Evolutionary conservation across 1,140 invertebrate genomes (phyloP).

Genomic region (Eueides isabella): DNA sequence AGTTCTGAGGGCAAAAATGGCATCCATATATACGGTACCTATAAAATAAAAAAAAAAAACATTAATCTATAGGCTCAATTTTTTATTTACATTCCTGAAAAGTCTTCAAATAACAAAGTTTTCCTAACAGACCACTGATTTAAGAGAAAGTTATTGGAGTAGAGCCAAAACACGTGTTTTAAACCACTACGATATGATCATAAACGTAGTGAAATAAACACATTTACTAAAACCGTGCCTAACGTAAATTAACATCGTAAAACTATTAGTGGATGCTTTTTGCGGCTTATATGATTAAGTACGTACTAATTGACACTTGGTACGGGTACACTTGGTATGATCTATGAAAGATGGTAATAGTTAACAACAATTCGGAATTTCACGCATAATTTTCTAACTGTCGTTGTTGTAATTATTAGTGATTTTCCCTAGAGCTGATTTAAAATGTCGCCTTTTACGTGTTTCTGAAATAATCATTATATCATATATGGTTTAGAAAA

Average conservation of each 20-base stretch:
- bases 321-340: conserved; percentile 19
- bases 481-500: too few relatives aligned
- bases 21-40: too few relatives aligned
- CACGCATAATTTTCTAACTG: conserved; percentile 23
- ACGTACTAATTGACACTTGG: conserved; percentile 40
- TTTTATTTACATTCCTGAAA: not conserved
- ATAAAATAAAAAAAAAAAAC: too few relatives aligned
- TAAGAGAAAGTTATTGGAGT: conserved; percentile 67
- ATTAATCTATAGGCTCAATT: not conserved
- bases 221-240: conserved; percentile 51
- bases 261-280: conserved; percentile 57
- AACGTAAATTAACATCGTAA: conserved; percentile 57
- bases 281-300: conserved; percentile 40
- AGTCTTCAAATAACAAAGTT: conserved; percentile 1
- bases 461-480: too few relatives aligned
- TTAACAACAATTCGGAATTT: conserved; percentile 21
- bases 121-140: conserved; percentile 30
- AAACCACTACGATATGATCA: conserved; percentile 56
- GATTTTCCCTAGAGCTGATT: not conserved
- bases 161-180: conserved; percentile 63
- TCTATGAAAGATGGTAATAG: conserved; percentile 21
- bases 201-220: conserved; percentile 62
- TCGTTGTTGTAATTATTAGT: not conserved
- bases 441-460: not conserved
- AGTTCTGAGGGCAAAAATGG: too few relatives aligned